phyloP scores from a whole-genome alignment of 2,888 invertebrate species.

The Meghimatium bilineatum region DNA sequence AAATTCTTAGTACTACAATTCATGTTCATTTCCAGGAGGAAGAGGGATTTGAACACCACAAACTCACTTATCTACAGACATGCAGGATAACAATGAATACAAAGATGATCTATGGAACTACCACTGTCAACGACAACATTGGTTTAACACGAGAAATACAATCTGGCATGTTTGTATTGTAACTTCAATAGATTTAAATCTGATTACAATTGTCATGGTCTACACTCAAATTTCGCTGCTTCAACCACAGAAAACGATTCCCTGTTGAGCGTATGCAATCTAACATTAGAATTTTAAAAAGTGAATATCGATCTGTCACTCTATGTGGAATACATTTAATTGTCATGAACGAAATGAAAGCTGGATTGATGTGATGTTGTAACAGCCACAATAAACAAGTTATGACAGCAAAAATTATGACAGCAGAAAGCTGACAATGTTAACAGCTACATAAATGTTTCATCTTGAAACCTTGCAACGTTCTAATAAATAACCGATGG shows the following conservation, averaged over 20 bases:
- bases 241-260: background rate
- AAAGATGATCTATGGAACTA: too few species aligned
- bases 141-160: too few species aligned
- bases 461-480: too few species aligned
- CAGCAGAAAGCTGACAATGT: background rate
- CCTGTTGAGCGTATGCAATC: background rate
- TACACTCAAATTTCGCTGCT: background rate
- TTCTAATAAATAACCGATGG: too few species aligned
- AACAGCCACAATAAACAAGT: background rate
- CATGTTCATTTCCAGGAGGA: too few species aligned
- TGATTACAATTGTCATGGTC: background rate
- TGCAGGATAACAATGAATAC: too few species aligned
- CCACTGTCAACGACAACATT: too few species aligned
- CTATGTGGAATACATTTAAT: background rate
- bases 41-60: too few species aligned
- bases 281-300: background rate
- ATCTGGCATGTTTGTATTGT: background rate
- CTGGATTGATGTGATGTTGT: slow-evolving; percentile 17
- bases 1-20: too few species aligned
- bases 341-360: background rate
- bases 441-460: background rate
- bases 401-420: background rate
- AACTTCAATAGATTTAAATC: too few species aligned
- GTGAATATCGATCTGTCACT: slow-evolving; percentile 19
- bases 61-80: too few species aligned